Percentiles rank a stretch among this genome's conserved stretches.
These are phyloP conservation scores for Alcis repandata DNA, from an alignment of 2,888 invertebrate genomes.

Conservation along the genomic window DNA sequence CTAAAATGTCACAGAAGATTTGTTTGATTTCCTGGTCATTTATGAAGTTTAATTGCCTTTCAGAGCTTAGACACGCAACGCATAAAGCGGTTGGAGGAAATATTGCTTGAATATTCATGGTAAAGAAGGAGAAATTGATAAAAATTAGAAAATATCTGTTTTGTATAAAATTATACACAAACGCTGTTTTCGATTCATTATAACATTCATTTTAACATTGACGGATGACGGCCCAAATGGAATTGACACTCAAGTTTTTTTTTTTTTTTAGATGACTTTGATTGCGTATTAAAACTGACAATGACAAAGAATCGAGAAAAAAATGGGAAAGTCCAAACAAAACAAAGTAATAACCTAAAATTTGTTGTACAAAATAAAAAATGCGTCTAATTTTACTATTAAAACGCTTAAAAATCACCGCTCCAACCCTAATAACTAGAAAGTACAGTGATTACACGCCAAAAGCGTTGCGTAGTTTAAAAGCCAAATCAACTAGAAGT, in stretches of 20 bases:
- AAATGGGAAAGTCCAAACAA: not conserved
- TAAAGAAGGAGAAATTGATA: not conserved
- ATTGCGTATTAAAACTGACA: not conserved
- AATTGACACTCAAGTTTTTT: too few relatives aligned
- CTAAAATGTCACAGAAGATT: constrained; percentile 53
- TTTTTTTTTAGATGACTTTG: not conserved
- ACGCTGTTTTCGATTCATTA: too few relatives aligned
- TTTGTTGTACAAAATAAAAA: not conserved
- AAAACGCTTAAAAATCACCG: constrained; percentile 44
- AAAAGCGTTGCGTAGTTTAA: constrained; percentile 74
- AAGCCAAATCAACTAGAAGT: constrained; percentile 71
- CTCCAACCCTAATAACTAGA: constrained; percentile 47
- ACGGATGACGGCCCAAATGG: too few relatives aligned
- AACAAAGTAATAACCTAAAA: constrained; percentile 17
- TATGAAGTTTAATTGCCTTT: constrained; percentile 52
- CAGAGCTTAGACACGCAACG: constrained; percentile 51
- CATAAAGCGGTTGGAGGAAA: constrained; percentile 21
- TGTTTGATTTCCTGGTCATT: constrained; percentile 50
- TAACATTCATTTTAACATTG: too few relatives aligned
- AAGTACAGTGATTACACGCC: constrained; percentile 66
- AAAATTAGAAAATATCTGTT: not conserved
- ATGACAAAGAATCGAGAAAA: not conserved
- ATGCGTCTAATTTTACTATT: constrained; percentile 29
- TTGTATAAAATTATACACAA: not conserved
- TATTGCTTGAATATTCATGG: constrained; percentile 13